Evolutionary conservation across 1,140 invertebrate genomes (phyloP), one percentile per base, ranked within the genome.

Genomic region (Zaprionus africanus): DNA sequence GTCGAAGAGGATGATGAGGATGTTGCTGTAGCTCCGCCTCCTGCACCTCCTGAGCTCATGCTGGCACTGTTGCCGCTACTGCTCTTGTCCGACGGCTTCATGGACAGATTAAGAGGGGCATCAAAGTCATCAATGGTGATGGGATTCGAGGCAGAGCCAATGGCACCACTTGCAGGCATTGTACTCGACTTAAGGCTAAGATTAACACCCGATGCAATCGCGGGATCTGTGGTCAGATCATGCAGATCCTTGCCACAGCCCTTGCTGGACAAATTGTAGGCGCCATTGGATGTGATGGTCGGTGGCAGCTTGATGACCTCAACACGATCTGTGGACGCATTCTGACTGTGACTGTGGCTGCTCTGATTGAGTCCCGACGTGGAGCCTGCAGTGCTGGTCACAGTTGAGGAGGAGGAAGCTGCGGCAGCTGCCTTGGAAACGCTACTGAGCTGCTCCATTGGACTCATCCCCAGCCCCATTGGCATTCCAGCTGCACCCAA

Each of bases 281-380:
- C 92, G 11, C 92, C 92, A 58, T 93, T 93, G 5, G 92, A 93
- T 22, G 90, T 93, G 77, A 82, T 92, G 73, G 88, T 94, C 77
- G 95, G 94, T 13, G 96, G 96, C 82, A 97, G 90, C 87, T 96
- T 96, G 75, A 97, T 97, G 65, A 97, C 96, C 88, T 97, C 96
- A 26, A 97, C 96, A 11, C 94, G 94, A 94, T 95, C 96, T 73
- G 90, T 85, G 34, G 83, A 88, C 19, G 72, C 65, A 59, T 76
- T 77, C 53, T 84, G 59, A 54, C 67, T 22, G 53, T 78, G 69
- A 56, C 54, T 26, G 46, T 63, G 36, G 61, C 41, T n/a, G 43
- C 43, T 49, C 57, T 41, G 64, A 5, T 22, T 53, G 31, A 46
- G 41, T 2, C 24, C 34, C 28, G 58, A 13, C 1, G 38, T 11